phyloP scores from a whole-genome alignment of 2,888 invertebrate species.

The Drosophila pullipes region DNA sequence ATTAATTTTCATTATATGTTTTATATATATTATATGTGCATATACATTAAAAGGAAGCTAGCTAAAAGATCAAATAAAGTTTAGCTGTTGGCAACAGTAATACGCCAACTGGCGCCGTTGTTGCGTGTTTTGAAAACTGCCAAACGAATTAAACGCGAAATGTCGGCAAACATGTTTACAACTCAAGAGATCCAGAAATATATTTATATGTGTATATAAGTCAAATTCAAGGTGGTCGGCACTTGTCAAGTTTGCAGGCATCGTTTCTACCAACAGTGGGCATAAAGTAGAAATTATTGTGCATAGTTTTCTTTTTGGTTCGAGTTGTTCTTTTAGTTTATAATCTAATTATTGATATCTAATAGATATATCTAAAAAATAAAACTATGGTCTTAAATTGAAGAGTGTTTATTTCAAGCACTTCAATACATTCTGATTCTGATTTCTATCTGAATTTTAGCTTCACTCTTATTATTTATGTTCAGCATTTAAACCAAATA shows the following conservation, averaged over 20 bases:
- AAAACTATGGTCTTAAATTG: neutral
- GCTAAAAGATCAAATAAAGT: neutral
- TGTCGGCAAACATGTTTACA: slow-evolving; percentile 66
- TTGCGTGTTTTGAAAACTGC: slow-evolving; percentile 1
- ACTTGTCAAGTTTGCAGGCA: slow-evolving; percentile 48
- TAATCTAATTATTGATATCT: neutral
- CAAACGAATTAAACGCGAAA: slow-evolving; percentile 40
- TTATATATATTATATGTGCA: neutral
- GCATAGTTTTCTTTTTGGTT: neutral
- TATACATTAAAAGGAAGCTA: neutral
- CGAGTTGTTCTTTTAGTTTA: neutral
- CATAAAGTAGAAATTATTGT: neutral
- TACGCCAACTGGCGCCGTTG: slow-evolving; percentile 16
- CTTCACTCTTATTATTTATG: neutral
- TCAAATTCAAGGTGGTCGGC: slow-evolving; percentile 70
- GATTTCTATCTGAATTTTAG: neutral
- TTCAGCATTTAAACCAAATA: neutral
- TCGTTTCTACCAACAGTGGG: slow-evolving; percentile 20
- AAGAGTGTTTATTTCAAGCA: neutral
- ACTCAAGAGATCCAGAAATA: slow-evolving; percentile 42
- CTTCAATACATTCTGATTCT: neutral
- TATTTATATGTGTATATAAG: slow-evolving; percentile 39
- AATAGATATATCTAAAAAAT: neutral
- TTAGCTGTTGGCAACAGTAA: slow-evolving; percentile 8
- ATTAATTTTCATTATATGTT: neutral